Conservation (phyloP, 2,888 invertebrate species). For the Axea sp. region DNA sequence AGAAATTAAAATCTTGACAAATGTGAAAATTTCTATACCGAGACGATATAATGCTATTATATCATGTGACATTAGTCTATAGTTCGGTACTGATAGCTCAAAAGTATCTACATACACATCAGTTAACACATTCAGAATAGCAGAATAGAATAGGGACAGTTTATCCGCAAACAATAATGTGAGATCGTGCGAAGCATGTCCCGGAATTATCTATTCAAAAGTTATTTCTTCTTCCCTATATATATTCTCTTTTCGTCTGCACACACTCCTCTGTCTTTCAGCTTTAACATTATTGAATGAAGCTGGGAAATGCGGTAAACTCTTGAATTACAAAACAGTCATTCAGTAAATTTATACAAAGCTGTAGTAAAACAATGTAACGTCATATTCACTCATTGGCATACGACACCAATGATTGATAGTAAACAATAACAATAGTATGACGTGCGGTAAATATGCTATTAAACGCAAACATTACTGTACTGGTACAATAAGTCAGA, state of each 20-base stretch:
- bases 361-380: constrained; percentile 36
- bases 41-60: constrained; percentile 38
- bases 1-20: neutral
- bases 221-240: constrained; percentile 60
- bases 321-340: constrained; percentile 41
- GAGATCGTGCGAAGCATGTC: constrained; percentile 63
- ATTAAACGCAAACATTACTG: too few species aligned
- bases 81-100: constrained; percentile 53
- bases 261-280: constrained; percentile 22
- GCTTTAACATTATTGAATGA: constrained; percentile 38
- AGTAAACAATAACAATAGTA: constrained; percentile 39
- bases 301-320: constrained; percentile 24
- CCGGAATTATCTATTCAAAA: constrained; percentile 65
- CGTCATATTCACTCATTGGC: constrained; percentile 13
- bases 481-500: too few species aligned
- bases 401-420: constrained; percentile 39
- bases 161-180: constrained; percentile 71
- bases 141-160: constrained; percentile 66
- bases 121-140: constrained; percentile 45
- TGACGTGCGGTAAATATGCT: too few species aligned
- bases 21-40: constrained; percentile 14
- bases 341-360: constrained; percentile 38
- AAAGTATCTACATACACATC: constrained; percentile 57
- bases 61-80: constrained; percentile 40
- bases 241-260: constrained; percentile 13